Evolutionary conservation across 2,888 invertebrate species (phyloP), one percentile per base, ranked within the genome.

Genomic region (Lepidocyrtinus sp.): DNA sequence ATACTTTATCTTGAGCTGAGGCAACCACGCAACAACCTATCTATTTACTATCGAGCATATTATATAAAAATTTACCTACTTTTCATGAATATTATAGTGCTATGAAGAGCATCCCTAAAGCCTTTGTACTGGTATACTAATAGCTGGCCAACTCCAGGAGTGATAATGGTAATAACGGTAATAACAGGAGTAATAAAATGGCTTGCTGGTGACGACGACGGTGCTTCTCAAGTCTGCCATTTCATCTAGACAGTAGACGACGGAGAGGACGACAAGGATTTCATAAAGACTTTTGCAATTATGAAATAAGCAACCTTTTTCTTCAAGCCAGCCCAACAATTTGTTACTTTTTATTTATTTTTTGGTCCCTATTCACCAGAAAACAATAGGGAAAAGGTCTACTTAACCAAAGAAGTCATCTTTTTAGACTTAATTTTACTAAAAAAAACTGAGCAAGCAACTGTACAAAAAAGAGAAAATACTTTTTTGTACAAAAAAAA

Each of bases 121-220:
- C 36, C 36, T 36, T 36, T 36, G 36, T 36, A n/a, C 36, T 36
- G 36, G 12, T 36, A 36, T 5, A 12, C 7, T 9, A 36, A 36
- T 36, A 12, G 36, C 5, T 36, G 36, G 36, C 59, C 22, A 59
- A 76, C 76, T 77, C 71, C 77, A 75, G 70, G 76, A 76, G 76
- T 76, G 70, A 76, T 76, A 70, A 76, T 76, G 76, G 59, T 59
- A n/a, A 75, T 75, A 76, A 76, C 76, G 70, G 76, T 76, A 76
- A 76, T 76, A 76, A 76, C 69, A 76, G 45, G 64, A 63, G 64
- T 71, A 71, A 65, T 64, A 76, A 59, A 15, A 59, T 69, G 63
- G 69, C 63, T 36, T n/a, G 2, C 59, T 59, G 59, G 59, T 59
- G 59, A 59, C 59, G 36, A 36, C 19, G 59, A 21, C 19, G 59